A percentile compares a stretch with the other conserved stretches of the same genome.
These are phyloP conservation scores for Hylia prasina DNA, from an alignment of 2,113 vertebrate species.

Conservation along the genomic window DNA sequence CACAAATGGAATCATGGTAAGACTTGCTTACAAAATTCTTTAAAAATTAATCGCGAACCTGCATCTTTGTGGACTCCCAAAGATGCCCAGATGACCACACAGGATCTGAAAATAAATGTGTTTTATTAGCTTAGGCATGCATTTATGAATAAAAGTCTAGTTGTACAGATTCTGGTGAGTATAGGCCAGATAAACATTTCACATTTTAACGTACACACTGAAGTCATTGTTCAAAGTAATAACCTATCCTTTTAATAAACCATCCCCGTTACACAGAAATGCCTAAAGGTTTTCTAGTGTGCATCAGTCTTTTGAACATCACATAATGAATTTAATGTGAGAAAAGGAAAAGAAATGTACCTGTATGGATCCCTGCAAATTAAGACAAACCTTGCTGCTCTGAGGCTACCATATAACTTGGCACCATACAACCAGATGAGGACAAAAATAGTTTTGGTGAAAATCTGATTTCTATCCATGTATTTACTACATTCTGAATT, in stretches of 20 bases:
- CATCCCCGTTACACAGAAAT: slow-evolving; percentile 4
- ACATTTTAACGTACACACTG: not conserved
- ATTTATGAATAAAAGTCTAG: not conserved
- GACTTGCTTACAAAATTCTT: not conserved
- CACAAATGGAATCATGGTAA: not conserved
- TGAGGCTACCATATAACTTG: slow-evolving; percentile 1
- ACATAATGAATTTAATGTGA: slow-evolving; percentile 8
- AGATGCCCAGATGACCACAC: not conserved
- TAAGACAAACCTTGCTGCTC: slow-evolving; percentile 40
- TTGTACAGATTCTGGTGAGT: not conserved
- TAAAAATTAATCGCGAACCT: not conserved
- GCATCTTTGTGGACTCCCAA: not conserved
- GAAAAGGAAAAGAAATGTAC: slow-evolving; percentile 7
- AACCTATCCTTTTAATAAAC: slow-evolving; percentile 53
- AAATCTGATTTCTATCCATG: not conserved
- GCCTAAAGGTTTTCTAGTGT: slow-evolving; percentile 36
- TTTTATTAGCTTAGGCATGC: rapidly evolving
- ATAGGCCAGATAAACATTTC: slow-evolving; percentile 18
- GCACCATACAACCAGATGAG: not conserved
- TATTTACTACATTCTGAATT: not conserved
- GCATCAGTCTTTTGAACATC: slow-evolving; percentile 41
- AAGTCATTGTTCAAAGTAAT: slow-evolving; percentile 33
- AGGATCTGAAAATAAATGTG: not conserved
- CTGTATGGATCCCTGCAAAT: not conserved
- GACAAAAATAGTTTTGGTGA: not conserved